phyloP scores from a whole-genome alignment of 92 coral and sea anemone genomes.

The Virgularia gustaviana region DNA sequence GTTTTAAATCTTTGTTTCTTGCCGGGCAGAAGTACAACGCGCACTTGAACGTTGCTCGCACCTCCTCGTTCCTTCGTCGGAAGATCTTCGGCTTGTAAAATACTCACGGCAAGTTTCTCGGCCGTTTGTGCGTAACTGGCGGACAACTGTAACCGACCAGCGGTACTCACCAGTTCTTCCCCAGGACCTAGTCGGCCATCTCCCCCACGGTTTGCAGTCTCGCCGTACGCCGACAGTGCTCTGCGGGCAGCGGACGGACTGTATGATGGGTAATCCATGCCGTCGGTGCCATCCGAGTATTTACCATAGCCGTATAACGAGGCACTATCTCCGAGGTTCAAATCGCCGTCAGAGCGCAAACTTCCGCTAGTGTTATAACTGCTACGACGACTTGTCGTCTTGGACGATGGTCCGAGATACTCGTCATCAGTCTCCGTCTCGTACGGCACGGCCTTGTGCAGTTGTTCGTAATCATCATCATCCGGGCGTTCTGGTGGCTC shows the following conservation, averaged over 20 bases:
- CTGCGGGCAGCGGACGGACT: constrained; percentile 77
- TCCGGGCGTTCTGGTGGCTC: constrained; percentile 96
- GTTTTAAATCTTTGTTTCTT: constrained; percentile 92
- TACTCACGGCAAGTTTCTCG: constrained; percentile 86
- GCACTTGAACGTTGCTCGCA: constrained; percentile 85
- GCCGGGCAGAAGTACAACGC: constrained; percentile 75
- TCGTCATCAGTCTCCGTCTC: constrained; percentile 98
- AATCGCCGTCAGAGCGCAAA: constrained; percentile 85
- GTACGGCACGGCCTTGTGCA: constrained; percentile 75
- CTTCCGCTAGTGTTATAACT: constrained; percentile 98
- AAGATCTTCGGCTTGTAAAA: constrained; percentile 89
- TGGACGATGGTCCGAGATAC: constrained; percentile 84
- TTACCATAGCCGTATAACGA: constrained; percentile 78
- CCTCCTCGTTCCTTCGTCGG: constrained; percentile 98
- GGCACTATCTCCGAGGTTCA: constrained; percentile 90
- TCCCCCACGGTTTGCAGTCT: constrained; percentile 58
- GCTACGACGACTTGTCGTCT: constrained; percentile 95
- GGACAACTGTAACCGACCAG: constrained; percentile 90
- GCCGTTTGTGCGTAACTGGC: constrained; percentile 99
- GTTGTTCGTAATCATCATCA: constrained; percentile 84
- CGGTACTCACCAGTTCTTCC: constrained; percentile 78
- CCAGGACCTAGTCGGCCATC: constrained; percentile 51
- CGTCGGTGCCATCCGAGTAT: constrained; percentile 79
- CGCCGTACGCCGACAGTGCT: constrained; percentile 89
- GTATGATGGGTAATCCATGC: constrained; percentile 40